phyloP scores from a whole-genome alignment of 2,113 vertebrate genomes.

The Alectura lathami region DNA sequence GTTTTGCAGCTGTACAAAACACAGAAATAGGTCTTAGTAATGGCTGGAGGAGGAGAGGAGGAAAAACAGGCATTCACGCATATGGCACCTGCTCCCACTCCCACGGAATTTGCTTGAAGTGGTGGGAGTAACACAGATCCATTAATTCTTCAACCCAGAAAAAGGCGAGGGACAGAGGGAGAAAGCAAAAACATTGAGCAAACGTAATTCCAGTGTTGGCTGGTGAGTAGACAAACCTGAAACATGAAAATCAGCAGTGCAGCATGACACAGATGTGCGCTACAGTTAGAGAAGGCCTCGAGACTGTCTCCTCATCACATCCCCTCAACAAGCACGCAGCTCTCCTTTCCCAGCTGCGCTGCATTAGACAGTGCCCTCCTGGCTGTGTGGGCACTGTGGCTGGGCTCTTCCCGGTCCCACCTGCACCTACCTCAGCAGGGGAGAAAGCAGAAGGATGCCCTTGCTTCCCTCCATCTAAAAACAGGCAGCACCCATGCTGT shows the following conservation, averaged over 20 bases:
- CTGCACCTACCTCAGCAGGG: fast-evolving
- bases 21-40: constrained; percentile 13
- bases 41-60: not conserved
- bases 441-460: not conserved
- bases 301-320: not conserved
- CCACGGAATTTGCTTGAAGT: not conserved
- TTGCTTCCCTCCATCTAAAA: not conserved
- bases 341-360: no score
- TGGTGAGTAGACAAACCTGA: not conserved
- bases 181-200: not conserved
- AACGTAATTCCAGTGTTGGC: not conserved
- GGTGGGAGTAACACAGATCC: not conserved
- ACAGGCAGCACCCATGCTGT: not conserved
- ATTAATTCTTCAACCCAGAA: not conserved
- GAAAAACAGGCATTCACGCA: not conserved
- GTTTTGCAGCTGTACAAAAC: constrained; percentile 75
- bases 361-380: not conserved
- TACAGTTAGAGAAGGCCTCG: not conserved
- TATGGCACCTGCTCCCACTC: not conserved
- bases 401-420: not conserved
- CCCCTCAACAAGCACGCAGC: not conserved
- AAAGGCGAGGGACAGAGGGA: not conserved
- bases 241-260: not conserved
- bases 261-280: not conserved
- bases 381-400: fast-evolving